Percentiles rank a stretch among this genome's conserved stretches.
Evolutionary conservation across 2,888 invertebrate species (phyloP).

Genomic region (Folsomia candida): DNA sequence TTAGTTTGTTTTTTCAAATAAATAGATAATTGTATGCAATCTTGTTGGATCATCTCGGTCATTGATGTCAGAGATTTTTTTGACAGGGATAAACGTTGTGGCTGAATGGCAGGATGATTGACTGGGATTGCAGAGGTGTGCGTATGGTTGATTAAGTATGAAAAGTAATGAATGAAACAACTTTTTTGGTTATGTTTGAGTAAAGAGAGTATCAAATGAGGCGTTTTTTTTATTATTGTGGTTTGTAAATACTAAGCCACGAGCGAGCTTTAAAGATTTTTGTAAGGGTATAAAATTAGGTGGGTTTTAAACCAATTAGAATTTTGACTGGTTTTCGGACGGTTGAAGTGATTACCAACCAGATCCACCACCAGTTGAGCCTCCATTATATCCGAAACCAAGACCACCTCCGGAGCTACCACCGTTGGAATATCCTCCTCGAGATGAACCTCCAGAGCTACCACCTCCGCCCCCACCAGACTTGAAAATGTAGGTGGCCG

Average conservation of each 20-base stretch:
- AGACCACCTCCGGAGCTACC: neutral
- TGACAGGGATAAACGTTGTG: too few relatives aligned
- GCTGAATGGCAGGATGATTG: too few relatives aligned
- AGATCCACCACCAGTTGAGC: neutral
- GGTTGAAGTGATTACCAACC: conserved; percentile 6
- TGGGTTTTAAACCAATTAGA: neutral
- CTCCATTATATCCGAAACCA: neutral
- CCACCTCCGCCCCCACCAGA: neutral
- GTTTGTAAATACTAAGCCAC: too few relatives aligned
- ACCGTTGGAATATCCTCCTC: conserved; percentile 2
- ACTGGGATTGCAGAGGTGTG: too few relatives aligned
- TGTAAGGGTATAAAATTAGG: too few relatives aligned
- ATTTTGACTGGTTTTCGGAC: neutral
- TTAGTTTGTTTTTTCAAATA: too few relatives aligned
- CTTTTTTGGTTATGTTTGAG: neutral
- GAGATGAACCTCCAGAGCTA: neutral
- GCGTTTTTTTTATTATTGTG: neutral
- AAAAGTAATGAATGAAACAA: neutral
- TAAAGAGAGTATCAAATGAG: neutral
- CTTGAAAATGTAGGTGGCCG: neutral
- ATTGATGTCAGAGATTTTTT: too few relatives aligned
- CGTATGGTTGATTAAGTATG: too few relatives aligned
- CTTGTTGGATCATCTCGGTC: too few relatives aligned
- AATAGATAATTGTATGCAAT: too few relatives aligned
- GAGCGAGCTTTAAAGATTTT: too few relatives aligned